Conservation (phyloP, 1,140 invertebrate genomes). For the Heliconius melpomene region DNA sequence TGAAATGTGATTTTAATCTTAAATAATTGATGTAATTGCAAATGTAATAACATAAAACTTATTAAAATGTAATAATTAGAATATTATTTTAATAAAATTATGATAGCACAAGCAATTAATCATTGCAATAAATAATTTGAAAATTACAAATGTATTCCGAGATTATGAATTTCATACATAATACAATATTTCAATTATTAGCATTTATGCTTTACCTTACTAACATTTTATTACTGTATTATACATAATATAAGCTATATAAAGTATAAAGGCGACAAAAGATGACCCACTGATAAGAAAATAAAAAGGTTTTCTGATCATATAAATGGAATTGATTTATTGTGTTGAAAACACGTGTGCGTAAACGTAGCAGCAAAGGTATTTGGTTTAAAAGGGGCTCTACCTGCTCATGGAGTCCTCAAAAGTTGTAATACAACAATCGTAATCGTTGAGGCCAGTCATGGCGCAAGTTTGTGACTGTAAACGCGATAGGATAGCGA, state of each 20-base stretch:
- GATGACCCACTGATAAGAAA: background rate
- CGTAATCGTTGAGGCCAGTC: slow-evolving; percentile 2
- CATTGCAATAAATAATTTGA: background rate
- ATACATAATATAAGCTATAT: background rate
- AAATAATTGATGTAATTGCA: background rate
- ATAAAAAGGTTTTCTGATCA: background rate
- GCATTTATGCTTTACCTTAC: background rate
- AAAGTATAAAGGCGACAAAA: background rate
- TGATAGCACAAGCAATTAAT: background rate
- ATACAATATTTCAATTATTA: background rate
- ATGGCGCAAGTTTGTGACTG: no score
- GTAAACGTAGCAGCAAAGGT: slow-evolving; percentile 12
- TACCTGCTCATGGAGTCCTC: slow-evolving; percentile 66
- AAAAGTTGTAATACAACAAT: slow-evolving; percentile 37
- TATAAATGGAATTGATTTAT: slow-evolving; percentile 43
- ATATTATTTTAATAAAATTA: background rate
- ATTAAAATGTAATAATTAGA: background rate
- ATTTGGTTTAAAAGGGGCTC: slow-evolving; percentile 43
- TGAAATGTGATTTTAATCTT: background rate
- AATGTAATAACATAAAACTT: background rate
- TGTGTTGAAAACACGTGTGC: slow-evolving; percentile 50
- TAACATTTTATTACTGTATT: no score
- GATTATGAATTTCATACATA: background rate
- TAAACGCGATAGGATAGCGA: no score
- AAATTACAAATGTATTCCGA: background rate